A percentile compares a stretch with the other conserved stretches of the same genome.
Evolutionary conservation across 2,797 vertebrate species (phyloP).

Genomic region (Hyperoplus lanceolatus): DNA sequence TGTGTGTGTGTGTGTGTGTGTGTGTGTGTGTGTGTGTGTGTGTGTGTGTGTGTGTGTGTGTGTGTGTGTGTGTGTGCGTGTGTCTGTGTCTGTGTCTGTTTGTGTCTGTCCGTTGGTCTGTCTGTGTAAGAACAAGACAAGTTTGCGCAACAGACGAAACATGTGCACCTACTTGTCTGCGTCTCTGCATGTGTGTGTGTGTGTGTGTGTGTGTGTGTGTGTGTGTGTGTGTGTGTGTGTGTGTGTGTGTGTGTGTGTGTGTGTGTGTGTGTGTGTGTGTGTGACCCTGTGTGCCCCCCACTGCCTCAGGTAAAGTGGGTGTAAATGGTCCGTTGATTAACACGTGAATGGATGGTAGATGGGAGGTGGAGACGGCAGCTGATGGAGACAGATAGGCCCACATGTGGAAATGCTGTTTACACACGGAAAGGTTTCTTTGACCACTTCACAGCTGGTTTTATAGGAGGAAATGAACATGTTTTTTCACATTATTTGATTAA

Average conservation of each 20-base stretch:
- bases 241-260: conserved; percentile 17
- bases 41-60: conserved; percentile 21
- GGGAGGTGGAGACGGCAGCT: conserved; percentile 46
- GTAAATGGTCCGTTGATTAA: conserved; percentile 39
- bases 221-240: conserved; percentile 9
- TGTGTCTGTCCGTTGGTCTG: too few species aligned
- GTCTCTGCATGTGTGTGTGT: not conserved
- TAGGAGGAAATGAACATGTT: too few species aligned
- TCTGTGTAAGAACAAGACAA: conserved; percentile 12
- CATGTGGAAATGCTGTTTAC: not conserved
- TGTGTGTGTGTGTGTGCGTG: conserved; percentile 1
- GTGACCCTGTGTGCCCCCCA: conserved; percentile 15
- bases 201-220: conserved; percentile 11
- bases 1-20: conserved; percentile 11
- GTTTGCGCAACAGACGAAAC: conserved; percentile 47
- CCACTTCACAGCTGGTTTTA: too few species aligned
- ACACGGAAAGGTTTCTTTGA: not conserved
- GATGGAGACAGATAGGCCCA: conserved; percentile 11
- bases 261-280: conserved; percentile 16
- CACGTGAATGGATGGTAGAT: conserved; percentile 58
- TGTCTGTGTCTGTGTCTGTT: not conserved
- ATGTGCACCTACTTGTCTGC: conserved; percentile 26
- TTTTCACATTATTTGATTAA: too few species aligned
- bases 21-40: not conserved
- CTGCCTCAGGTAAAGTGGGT: conserved; percentile 29